phyloP scores from a whole-genome alignment of 2,797 vertebrate genomes.

The Peromyscus aztecus region DNA sequence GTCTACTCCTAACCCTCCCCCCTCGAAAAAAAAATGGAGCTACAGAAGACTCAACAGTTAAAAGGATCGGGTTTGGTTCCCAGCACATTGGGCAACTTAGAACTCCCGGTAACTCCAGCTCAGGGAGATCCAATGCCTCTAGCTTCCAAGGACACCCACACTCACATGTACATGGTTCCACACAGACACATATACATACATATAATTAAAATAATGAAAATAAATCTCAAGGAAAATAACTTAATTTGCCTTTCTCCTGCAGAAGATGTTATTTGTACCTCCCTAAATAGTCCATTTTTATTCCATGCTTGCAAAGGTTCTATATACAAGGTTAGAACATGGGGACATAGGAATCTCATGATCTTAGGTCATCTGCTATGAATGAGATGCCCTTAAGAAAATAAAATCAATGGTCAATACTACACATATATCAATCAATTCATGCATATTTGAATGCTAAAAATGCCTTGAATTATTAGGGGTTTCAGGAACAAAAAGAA shows the following conservation, averaged over 20 bases:
- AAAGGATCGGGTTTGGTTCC: background rate
- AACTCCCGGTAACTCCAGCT: too few species aligned
- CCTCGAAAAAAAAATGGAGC: background rate
- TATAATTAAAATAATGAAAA: background rate
- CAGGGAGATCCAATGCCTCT: background rate
- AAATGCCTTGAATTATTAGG: slow-evolving; percentile 40
- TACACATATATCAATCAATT: background rate
- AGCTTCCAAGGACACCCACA: background rate
- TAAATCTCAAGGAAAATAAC: background rate
- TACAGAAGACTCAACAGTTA: background rate
- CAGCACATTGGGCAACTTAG: background rate
- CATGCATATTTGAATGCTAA: slow-evolving; percentile 52
- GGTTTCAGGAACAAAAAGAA: slow-evolving; percentile 60
- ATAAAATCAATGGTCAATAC: slow-evolving; percentile 40
- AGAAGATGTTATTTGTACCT: background rate
- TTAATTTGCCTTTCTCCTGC: background rate
- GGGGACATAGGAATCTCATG: background rate
- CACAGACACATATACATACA: background rate
- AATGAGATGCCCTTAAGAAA: background rate
- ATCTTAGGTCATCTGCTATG: background rate
- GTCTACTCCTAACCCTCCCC: background rate
- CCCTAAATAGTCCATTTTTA: background rate
- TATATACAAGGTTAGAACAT: background rate
- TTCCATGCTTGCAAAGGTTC: background rate
- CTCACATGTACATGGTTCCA: too few species aligned